phyloP scores from a whole-genome alignment of 2,888 invertebrate genomes.

The Drosophila falleni region DNA sequence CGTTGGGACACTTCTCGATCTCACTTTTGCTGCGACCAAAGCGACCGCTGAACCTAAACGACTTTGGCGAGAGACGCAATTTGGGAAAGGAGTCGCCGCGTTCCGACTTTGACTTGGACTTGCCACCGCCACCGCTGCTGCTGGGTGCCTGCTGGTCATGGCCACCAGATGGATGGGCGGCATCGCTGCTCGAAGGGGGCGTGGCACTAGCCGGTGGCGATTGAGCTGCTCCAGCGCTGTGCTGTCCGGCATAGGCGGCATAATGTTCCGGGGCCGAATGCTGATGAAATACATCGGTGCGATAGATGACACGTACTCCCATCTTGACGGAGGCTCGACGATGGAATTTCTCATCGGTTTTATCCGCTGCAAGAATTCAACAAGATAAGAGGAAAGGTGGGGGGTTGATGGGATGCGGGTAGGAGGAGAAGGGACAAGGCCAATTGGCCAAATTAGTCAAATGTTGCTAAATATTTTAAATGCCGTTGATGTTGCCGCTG shows the following conservation, averaged over 20 bases:
- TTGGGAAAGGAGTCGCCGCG: slow-evolving; percentile 84
- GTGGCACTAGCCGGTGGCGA: slow-evolving; percentile 72
- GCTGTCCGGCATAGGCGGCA: slow-evolving; percentile 68
- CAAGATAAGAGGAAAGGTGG: background rate
- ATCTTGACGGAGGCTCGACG: slow-evolving; percentile 92
- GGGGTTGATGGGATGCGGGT: too few species aligned
- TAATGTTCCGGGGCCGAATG: slow-evolving; percentile 79
- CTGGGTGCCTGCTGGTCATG: slow-evolving; percentile 11
- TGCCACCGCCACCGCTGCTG: slow-evolving; percentile 15
- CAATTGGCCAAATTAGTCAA: slow-evolving; percentile 33
- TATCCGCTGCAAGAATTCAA: slow-evolving; percentile 88
- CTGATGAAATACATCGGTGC: slow-evolving; percentile 81
- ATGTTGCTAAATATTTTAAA: slow-evolving; percentile 8
- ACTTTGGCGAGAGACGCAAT: slow-evolving; percentile 84
- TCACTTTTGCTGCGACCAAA: slow-evolving; percentile 85
- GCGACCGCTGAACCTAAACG: slow-evolving; percentile 84
- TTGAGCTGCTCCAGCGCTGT: slow-evolving; percentile 52
- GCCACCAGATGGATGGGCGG: slow-evolving; percentile 28
- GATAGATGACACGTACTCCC: slow-evolving; percentile 94
- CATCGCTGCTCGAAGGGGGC: slow-evolving; percentile 48
- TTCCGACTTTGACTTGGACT: slow-evolving; percentile 83
- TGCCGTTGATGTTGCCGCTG: slow-evolving; percentile 56
- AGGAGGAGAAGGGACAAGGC: background rate
- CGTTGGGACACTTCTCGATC: slow-evolving; percentile 82
- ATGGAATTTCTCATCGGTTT: slow-evolving; percentile 93